A percentile compares a stretch with the other conserved stretches of the same genome.
These are phyloP conservation scores for Neolamprologus sp. DNA, from an alignment of 2,113 vertebrate species.

Conservation along the genomic window DNA sequence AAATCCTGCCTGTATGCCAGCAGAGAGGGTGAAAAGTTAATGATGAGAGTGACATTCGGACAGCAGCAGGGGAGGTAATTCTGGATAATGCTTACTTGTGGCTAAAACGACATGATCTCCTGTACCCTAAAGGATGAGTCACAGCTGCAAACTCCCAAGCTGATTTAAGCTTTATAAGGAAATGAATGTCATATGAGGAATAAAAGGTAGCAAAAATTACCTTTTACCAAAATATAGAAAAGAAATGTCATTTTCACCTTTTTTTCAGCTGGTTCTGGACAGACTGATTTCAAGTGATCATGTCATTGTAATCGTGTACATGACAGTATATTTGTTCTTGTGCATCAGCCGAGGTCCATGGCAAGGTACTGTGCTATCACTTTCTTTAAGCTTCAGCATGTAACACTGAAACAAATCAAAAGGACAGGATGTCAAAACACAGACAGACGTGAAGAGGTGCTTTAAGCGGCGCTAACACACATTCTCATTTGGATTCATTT, in stretches of 20 bases:
- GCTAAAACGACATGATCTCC: not conserved
- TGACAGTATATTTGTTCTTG: not conserved
- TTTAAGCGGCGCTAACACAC: not conserved
- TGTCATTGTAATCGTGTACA: accelerated
- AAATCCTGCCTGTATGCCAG: not conserved
- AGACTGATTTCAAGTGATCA: not conserved
- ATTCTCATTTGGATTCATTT: not conserved
- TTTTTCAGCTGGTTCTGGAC: not conserved
- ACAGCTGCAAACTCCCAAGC: not conserved
- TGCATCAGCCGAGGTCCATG: not conserved
- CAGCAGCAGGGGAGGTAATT: not conserved
- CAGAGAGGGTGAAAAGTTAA: not conserved
- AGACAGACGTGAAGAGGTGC: not conserved
- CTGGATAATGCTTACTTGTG: not conserved
- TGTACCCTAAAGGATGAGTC: not conserved
- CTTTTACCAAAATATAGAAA: not conserved
- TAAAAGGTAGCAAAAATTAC: accelerated
- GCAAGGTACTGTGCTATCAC: not conserved
- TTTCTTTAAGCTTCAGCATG: not conserved
- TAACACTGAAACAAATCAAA: not conserved
- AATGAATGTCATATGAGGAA: not conserved
- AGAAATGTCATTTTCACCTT: not conserved
- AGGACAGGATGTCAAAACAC: not conserved
- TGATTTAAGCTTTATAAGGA: not conserved
- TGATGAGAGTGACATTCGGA: not conserved